These are phyloP conservation scores for Mixornis gularis DNA, from an alignment of 2,113 vertebrate species.

Conservation along the genomic window DNA sequence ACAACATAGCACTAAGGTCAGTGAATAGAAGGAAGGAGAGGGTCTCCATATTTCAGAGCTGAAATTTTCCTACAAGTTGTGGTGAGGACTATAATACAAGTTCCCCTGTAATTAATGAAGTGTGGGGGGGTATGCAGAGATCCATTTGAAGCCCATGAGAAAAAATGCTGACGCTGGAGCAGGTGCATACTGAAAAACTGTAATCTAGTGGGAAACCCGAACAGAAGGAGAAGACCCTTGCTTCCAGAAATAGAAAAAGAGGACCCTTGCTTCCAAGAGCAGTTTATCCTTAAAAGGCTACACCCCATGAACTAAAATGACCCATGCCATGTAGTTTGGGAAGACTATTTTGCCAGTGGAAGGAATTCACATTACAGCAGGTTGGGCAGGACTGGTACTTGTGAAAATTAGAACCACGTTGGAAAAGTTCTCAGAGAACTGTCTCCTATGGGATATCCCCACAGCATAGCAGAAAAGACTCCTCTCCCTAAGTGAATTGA, in stretches of 20 bases:
- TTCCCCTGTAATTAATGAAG: not conserved
- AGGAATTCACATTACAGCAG: not conserved
- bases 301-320: not conserved
- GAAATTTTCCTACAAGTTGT: not conserved
- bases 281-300: not conserved
- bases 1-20: too few relatives aligned
- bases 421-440: not conserved
- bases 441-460: too few relatives aligned
- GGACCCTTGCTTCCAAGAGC: not conserved
- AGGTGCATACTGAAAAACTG: not conserved
- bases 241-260: not conserved
- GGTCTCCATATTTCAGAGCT: not conserved
- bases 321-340: fast-evolving
- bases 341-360: not conserved
- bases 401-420: fast-evolving
- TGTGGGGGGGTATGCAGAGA: too few relatives aligned
- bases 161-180: not conserved
- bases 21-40: not conserved
- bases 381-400: fast-evolving
- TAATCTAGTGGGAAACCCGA: not conserved
- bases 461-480: not conserved
- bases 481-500: not conserved
- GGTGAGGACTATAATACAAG: not conserved
- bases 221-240: not conserved
- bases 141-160: not conserved